phyloP scores from a whole-genome alignment of 2,113 vertebrate genomes.

The Macaca mulatta region DNA sequence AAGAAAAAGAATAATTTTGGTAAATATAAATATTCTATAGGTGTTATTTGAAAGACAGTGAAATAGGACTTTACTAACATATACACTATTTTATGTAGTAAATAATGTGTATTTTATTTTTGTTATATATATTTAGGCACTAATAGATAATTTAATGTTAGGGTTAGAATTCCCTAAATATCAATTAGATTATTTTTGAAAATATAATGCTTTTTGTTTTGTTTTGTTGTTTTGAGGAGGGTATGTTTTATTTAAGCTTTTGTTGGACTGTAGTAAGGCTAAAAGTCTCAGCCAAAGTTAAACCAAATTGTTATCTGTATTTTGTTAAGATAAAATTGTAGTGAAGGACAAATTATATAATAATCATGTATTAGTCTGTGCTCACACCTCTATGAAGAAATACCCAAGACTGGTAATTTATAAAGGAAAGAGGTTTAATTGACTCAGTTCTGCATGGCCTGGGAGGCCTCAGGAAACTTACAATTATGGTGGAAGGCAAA shows the following conservation, averaged over 20 bases:
- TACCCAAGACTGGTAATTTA: no score
- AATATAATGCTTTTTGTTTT: background rate
- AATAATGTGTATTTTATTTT: constrained; percentile 37
- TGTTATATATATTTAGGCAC: background rate
- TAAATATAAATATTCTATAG: constrained; percentile 79
- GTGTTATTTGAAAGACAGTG: constrained; percentile 73
- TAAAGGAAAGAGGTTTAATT: no score
- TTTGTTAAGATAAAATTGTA: constrained; percentile 14
- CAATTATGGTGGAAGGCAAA: no score
- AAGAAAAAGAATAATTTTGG: constrained; percentile 73
- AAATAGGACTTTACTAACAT: constrained; percentile 64
- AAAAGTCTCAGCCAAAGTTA: background rate
- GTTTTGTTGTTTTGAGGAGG: background rate
- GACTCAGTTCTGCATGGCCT: no score
- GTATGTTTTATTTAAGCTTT: background rate
- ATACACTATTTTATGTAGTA: constrained; percentile 69
- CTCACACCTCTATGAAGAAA: no score
- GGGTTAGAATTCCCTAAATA: background rate
- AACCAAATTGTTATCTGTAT: background rate
- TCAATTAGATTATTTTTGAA: background rate
- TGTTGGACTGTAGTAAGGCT: background rate
- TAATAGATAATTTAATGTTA: background rate
- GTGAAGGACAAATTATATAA: background rate
- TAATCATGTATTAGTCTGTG: background rate
- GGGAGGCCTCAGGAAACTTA: no score